Percentiles rank a stretch among this genome's conserved stretches.
Evolutionary conservation across 1,140 invertebrate genomes (phyloP).

Genomic region (Chymomyza costata): DNA sequence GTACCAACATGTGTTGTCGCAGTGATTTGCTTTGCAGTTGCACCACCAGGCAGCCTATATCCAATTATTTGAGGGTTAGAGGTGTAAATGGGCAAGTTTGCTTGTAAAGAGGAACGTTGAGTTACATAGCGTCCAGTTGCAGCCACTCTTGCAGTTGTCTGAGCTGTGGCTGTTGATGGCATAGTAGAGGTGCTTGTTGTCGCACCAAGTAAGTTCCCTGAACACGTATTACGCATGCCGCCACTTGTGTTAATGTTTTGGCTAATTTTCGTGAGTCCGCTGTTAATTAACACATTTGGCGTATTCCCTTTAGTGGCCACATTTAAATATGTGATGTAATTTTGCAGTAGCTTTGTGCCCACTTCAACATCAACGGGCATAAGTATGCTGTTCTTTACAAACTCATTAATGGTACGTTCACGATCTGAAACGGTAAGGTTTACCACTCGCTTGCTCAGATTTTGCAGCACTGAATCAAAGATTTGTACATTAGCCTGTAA

Average conservation of each 20-base stretch:
- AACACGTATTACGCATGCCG: too few species aligned
- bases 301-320: slow-evolving; percentile 6
- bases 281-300: background rate
- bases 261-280: too few species aligned
- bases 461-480: slow-evolving; percentile 44
- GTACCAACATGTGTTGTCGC: too few species aligned
- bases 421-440: slow-evolving; percentile 33
- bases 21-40: too few species aligned
- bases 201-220: too few species aligned
- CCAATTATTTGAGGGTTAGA: too few species aligned
- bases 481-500: slow-evolving; percentile 37
- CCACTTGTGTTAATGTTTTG: too few species aligned
- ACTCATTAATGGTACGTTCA: slow-evolving; percentile 43
- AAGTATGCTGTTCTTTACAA: slow-evolving; percentile 38
- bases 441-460: slow-evolving; percentile 20
- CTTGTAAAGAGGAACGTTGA: too few species aligned
- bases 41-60: too few species aligned
- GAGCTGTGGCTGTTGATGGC: background rate
- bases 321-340: slow-evolving; percentile 39
- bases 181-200: too few species aligned
- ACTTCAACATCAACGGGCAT: slow-evolving; percentile 44
- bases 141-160: background rate
- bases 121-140: too few species aligned
- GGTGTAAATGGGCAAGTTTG: too few species aligned
- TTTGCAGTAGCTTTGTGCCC: slow-evolving; percentile 54